phyloP scores from a whole-genome alignment of 1,140 invertebrate genomes.

The Mamestra configurata region DNA sequence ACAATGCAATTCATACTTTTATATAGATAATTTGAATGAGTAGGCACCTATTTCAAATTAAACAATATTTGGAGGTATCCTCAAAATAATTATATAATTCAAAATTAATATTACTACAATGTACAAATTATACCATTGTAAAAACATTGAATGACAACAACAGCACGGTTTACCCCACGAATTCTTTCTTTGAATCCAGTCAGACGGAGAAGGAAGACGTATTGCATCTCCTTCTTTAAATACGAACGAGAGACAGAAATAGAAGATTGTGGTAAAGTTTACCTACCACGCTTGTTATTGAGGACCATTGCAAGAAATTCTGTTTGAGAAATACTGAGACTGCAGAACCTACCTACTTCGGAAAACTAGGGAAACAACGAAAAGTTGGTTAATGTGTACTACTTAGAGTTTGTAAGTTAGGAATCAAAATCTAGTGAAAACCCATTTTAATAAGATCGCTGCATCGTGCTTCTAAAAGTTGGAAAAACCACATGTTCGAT shows the following conservation, averaged over 20 bases:
- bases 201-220: conserved; percentile 23
- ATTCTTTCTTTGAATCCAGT: conserved; percentile 13
- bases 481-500: background rate
- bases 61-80: too few relatives aligned
- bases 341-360: too few relatives aligned
- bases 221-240: conserved; percentile 4
- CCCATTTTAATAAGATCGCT: conserved; percentile 3
- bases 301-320: background rate
- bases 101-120: too few relatives aligned
- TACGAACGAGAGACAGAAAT: conserved; percentile 21
- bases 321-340: too few relatives aligned
- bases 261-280: conserved; percentile 26
- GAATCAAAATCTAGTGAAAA: background rate
- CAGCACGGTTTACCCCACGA: background rate
- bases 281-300: background rate
- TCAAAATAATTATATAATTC: too few relatives aligned
- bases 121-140: too few relatives aligned
- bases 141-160: background rate
- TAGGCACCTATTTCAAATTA: too few relatives aligned
- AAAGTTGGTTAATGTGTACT: too few relatives aligned
- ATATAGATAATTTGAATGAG: too few relatives aligned
- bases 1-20: too few relatives aligned
- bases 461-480: background rate
- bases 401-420: background rate
- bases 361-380: too few relatives aligned